Evolutionary conservation across 2,888 invertebrate genomes (phyloP).

Genomic region (Cephus pygmeus): DNA sequence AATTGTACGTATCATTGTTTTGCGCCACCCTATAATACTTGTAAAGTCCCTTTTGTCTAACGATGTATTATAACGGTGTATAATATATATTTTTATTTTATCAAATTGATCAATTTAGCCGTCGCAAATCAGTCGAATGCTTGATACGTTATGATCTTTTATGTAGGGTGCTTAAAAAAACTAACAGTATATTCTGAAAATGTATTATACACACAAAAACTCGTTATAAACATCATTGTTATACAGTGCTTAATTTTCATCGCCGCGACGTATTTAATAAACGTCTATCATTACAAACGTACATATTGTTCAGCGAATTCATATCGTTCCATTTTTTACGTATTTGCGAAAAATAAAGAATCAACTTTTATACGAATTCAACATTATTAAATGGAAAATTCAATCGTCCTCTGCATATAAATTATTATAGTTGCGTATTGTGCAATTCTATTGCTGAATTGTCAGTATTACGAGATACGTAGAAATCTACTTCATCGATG

Average conservation of each 20-base stretch:
- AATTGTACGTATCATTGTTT: not conserved
- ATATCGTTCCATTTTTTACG: not conserved
- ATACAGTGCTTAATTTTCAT: not conserved
- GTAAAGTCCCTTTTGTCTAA: not conserved
- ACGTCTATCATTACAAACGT: not conserved
- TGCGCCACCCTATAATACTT: not conserved
- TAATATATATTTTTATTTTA: not conserved
- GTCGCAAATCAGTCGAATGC: not conserved
- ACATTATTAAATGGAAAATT: not conserved
- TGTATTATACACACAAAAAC: not conserved
- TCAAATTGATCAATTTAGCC: not conserved
- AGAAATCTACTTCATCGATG: not conserved
- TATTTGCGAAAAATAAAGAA: not conserved
- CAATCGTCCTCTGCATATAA: not conserved
- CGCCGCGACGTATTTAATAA: not conserved
- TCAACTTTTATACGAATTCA: not conserved
- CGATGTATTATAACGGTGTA: not conserved
- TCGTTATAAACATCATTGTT: not conserved
- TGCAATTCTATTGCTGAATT: not conserved
- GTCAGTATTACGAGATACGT: not conserved
- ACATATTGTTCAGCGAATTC: not conserved
- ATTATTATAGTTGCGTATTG: not conserved
- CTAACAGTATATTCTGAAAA: not conserved
- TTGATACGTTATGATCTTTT: not conserved
- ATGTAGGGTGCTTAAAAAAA: not conserved